Evolutionary conservation across 2,888 invertebrate genomes (phyloP), one percentile per base, ranked within the genome.

Genomic region (Zygothrica quintamaculata): DNA sequence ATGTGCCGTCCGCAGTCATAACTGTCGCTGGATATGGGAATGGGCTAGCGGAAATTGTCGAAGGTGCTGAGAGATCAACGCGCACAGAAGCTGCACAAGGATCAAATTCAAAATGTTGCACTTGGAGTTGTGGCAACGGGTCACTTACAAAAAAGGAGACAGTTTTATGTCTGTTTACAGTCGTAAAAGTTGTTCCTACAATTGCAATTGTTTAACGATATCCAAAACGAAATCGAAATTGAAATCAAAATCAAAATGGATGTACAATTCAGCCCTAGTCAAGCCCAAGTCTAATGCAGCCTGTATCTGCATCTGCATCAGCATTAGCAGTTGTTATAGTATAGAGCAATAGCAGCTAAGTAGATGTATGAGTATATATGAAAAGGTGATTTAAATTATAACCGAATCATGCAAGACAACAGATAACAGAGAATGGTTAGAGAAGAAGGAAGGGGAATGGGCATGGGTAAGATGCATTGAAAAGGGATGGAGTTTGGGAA

Each of bases 161-260:
- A 88, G 79, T 88, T 88, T 88, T 78, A 89, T 82, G 72, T 80
- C 68, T 88, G 89, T 89, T 88, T 88, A 88, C 88, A 85, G 86
- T 88, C 89, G 80, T 89, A 88, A 88, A 89, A 70, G 88, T 74
- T 74, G 74, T 87, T 85, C n/a, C n/a, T n/a, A n/a, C 89, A 86
- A 85, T 86, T 88, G 82, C 84, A 37, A 59, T 22, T 22, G 18
- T 22, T 22, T 5, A 22, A 22, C 18, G n/a, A n/a, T n/a, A n/a
- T n/a, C n/a, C n/a, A n/a, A n/a, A n/a, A n/a, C n/a, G n/a, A n/a
- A n/a, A n/a, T n/a, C n/a, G n/a, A n/a, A n/a, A 62, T 46, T 43
- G 51, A 26, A 52, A 65, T 34, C 69, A 44, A 29, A 34, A 36
- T 50, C 40, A 36, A 9, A 25, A 15, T 34, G 29, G 12, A 16